These are phyloP conservation scores for Oxygymnocypris stewartii DNA, from an alignment of 2,113 vertebrate species.

Conservation along the genomic window DNA sequence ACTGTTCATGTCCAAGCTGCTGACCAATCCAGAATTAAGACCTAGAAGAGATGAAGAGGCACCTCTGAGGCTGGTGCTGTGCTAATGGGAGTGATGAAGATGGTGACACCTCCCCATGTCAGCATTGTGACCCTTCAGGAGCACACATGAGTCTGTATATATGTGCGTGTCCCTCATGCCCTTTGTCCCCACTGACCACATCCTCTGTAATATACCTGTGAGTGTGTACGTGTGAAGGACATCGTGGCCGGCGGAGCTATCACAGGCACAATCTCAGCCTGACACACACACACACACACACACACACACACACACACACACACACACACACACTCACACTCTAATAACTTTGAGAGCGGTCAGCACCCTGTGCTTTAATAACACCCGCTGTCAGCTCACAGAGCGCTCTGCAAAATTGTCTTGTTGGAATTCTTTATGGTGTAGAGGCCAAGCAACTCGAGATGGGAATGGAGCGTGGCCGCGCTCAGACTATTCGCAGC, in stretches of 20 bases:
- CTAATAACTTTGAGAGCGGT: constrained; percentile 83
- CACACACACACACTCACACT: too few relatives aligned
- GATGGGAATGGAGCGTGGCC: constrained; percentile 76
- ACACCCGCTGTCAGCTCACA: constrained; percentile 81
- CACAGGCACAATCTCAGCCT: constrained; percentile 80
- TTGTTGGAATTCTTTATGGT: constrained; percentile 82
- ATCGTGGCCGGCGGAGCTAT: constrained; percentile 77
- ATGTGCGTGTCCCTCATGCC: constrained; percentile 29
- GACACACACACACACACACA: constrained; percentile 37
- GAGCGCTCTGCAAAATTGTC: constrained; percentile 77
- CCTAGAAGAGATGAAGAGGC: neutral
- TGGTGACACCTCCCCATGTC: constrained; percentile 62
- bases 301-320: too few relatives aligned
- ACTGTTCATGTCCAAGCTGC: neutral
- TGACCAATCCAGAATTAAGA: neutral
- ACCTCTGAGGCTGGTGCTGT: neutral
- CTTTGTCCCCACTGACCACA: constrained; percentile 66
- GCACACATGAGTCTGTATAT: constrained; percentile 3
- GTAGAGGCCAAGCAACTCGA: constrained; percentile 70
- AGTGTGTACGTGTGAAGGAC: constrained; percentile 78
- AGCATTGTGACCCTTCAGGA: constrained; percentile 30
- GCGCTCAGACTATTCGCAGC: constrained; percentile 68
- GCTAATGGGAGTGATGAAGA: constrained; percentile 64
- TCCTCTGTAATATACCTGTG: constrained; percentile 79
- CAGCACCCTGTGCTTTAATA: constrained; percentile 82